Conservation (phyloP, 2,113 vertebrate genomes). For the Phalacrocorax pelagicus region DNA sequence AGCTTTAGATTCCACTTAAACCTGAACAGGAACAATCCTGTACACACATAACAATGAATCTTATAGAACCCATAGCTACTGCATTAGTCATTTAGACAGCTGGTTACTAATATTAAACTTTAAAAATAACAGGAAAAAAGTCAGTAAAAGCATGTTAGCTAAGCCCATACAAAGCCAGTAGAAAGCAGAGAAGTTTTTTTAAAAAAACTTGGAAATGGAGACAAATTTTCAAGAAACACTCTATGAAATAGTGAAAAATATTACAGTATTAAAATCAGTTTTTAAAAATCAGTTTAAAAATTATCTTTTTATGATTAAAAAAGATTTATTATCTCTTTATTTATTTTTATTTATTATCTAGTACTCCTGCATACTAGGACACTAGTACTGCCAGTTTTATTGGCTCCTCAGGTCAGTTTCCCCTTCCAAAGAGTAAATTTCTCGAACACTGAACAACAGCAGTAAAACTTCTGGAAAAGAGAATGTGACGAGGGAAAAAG, state of each 20-base stretch:
- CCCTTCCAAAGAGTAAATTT: neutral
- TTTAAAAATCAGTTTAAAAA: neutral
- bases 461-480: neutral
- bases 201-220: neutral
- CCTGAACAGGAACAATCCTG: neutral
- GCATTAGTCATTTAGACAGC: slow-evolving; percentile 45
- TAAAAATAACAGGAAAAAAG: neutral
- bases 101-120: slow-evolving; percentile 47
- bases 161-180: neutral
- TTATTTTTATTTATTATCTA: neutral
- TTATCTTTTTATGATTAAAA: neutral
- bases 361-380: neutral
- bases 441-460: neutral
- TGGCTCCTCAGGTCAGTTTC: neutral
- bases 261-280: neutral
- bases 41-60: neutral
- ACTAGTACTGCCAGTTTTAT: neutral
- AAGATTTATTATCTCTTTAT: neutral
- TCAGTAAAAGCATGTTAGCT: neutral
- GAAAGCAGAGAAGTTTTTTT: neutral
- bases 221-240: neutral
- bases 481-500: neutral
- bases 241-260: neutral
- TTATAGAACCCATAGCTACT: slow-evolving; percentile 10
- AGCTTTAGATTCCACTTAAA: neutral